These are phyloP conservation scores for Aphaenogaster ashmeadi DNA, from an alignment of 1,140 invertebrate genomes.

Conservation along the genomic window DNA sequence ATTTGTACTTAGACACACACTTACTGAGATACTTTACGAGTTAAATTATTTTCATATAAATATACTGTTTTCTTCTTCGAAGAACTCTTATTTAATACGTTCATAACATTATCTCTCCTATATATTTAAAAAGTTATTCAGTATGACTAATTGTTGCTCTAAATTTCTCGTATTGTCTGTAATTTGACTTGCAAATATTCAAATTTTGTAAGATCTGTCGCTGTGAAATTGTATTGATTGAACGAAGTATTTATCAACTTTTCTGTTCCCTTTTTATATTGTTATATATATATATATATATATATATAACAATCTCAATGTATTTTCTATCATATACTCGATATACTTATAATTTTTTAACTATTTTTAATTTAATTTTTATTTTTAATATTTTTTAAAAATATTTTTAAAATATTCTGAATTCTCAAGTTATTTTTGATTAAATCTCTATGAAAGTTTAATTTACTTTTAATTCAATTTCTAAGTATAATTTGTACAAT, in stretches of 20 bases:
- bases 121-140: constrained; percentile 31
- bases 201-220: not conserved
- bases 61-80: not conserved
- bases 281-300: too few species aligned
- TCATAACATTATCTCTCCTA: not conserved
- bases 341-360: not conserved
- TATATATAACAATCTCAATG: not conserved
- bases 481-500: not conserved
- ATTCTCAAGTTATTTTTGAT: not conserved
- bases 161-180: constrained; percentile 31
- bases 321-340: not conserved
- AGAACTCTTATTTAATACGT: not conserved
- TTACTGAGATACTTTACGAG: not conserved
- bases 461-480: not conserved
- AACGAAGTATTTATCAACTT: not conserved
- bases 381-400: too few species aligned
- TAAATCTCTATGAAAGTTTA: not conserved
- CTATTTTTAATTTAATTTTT: too few species aligned
- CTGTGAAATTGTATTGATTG: not conserved
- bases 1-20: constrained; percentile 15
- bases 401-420: not conserved
- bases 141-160: constrained; percentile 37
- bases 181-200: constrained; percentile 40
- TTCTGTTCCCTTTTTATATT: not conserved
- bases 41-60: constrained; percentile 24